A percentile compares a stretch with the other conserved stretches of the same genome.
Evolutionary conservation across 1,140 invertebrate genomes (phyloP).

Genomic region (Eulimnadia texana): DNA sequence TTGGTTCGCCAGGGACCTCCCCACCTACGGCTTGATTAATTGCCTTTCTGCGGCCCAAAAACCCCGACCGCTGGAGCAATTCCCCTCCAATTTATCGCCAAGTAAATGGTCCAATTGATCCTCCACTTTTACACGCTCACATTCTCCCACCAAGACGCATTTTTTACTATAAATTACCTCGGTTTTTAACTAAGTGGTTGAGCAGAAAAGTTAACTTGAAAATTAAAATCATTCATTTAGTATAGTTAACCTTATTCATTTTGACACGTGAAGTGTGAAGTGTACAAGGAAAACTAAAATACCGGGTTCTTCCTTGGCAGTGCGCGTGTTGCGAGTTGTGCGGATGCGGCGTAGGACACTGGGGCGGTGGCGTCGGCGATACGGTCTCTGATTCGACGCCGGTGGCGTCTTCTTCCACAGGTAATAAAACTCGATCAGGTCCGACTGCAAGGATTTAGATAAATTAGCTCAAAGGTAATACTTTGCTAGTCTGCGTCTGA

Average conservation of each 20-base stretch:
- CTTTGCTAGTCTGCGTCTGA: too few species aligned
- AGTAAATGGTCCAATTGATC: background rate
- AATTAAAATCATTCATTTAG: too few species aligned
- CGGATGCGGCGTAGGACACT: constrained; percentile 76
- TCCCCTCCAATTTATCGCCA: background rate
- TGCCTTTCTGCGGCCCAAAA: background rate
- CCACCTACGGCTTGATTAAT: background rate
- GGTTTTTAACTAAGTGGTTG: too few species aligned
- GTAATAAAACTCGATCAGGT: constrained; percentile 97
- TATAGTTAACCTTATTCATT: too few species aligned
- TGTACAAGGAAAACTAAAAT: constrained; percentile 12
- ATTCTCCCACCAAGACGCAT: background rate
- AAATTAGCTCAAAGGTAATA: background rate
- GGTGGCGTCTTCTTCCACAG: constrained; percentile 99
- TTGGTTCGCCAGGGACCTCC: background rate
- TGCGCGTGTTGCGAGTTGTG: constrained; percentile 53
- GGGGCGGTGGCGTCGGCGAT: constrained; percentile 64
- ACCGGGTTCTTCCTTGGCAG: constrained; percentile 25
- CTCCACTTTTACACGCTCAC: background rate
- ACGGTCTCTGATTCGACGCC: constrained; percentile 82
- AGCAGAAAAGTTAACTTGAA: too few species aligned
- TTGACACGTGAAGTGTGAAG: background rate
- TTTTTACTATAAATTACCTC: too few species aligned
- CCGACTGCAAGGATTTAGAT: constrained; percentile 44
- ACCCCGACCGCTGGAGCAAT: background rate